Percentiles rank a stretch among this genome's conserved stretches.
Conservation (phyloP, 1,140 invertebrate species). For the Dolichoris vasculosae region DNA sequence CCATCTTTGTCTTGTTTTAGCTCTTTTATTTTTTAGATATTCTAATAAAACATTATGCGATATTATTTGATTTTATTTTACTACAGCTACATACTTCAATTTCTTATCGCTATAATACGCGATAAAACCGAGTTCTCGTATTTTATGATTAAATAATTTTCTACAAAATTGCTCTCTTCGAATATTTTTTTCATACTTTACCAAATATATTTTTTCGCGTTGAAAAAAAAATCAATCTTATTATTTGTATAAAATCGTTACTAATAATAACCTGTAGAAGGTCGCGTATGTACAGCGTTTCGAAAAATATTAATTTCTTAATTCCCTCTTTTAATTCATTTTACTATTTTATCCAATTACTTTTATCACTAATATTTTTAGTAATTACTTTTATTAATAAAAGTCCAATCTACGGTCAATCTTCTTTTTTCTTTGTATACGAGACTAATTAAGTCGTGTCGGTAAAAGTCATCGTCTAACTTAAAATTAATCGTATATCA, state of each 20-base stretch:
- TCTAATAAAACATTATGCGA: not conserved
- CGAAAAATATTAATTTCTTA: not conserved
- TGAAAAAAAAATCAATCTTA: too few species aligned
- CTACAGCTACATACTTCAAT: not conserved
- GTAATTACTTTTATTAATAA: too few species aligned
- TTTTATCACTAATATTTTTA: not conserved
- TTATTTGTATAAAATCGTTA: too few species aligned
- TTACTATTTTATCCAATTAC: not conserved
- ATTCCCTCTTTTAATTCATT: not conserved
- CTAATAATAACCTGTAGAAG: too few species aligned
- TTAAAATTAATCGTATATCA: not conserved
- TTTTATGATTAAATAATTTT: not conserved
- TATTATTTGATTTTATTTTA: not conserved
- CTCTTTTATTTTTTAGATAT: not conserved
- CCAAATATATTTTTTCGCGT: too few species aligned
- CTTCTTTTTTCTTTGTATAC: not conserved
- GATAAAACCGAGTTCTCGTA: not conserved
- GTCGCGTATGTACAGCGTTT: too few species aligned
- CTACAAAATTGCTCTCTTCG: not conserved
- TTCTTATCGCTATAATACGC: not conserved
- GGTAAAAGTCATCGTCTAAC: not conserved
- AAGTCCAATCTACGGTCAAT: too few species aligned
- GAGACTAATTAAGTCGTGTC: not conserved
- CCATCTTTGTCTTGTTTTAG: not conserved
- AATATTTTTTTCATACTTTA: not conserved